Base-by-base conservation (phyloP, 2,797 vertebrate genomes). In the Melanotaenia boesemani region DNA sequence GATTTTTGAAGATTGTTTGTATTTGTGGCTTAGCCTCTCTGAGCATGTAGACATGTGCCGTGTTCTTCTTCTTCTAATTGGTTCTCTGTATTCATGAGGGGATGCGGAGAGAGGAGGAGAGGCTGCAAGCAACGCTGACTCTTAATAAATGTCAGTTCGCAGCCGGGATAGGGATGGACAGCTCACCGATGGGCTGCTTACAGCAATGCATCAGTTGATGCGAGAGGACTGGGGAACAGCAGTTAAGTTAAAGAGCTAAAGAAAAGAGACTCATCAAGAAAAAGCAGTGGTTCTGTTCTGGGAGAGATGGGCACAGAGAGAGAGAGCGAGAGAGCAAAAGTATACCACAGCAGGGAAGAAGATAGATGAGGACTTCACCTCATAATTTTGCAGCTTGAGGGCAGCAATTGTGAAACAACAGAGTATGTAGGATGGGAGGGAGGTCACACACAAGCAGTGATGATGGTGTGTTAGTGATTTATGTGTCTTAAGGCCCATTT, bases 41-140 rank as follows among this genome's bases (percentile, higher is more conserved):
- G 48, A 79, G 74, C 79, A 68, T 85, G 90, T 86, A 83, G 88
- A 92, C 89, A 81, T 88, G 84, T 86, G 81, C 83, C 75, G 72
- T 60, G 80, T 76, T 88, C 85, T 84, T 30, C 28, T 73, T 77
- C 77, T 30, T 83, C 77, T 94, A 93, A 95, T 94, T 93, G 92
- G 91, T 89, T 88, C 84, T 83, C 82, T 81, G 74, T 91, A 91
- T 93, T 92, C 91, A 88, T 85, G 83, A 76, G 86, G 84, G 86
- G 83, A 86, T 86, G 70, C 66, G 66, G 80, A 70, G 56, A 63
- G 76, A 81, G 61, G 63, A 66, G 68, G 63, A 41, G 67, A 81
- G 77, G 76, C 72, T 72, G 87, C 81, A 85, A 80, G 76, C 86
- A 72, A 71, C 83, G 90, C 87, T 72, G 72, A 81, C 84, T 92